phyloP scores from a whole-genome alignment of 2,113 vertebrate genomes.

The Grallaria varia region DNA sequence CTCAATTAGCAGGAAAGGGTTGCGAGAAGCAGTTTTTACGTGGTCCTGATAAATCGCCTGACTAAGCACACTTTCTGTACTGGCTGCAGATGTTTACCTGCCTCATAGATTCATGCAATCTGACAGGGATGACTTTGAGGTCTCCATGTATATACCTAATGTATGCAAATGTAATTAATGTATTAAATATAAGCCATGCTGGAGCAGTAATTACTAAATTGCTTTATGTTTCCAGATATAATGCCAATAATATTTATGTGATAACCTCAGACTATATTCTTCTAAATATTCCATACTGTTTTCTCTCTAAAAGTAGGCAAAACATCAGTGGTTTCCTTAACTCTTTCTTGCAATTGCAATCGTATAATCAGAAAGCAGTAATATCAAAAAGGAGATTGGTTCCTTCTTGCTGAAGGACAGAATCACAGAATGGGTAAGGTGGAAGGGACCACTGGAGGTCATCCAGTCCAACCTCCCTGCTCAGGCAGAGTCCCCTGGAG shows the following conservation, averaged over 20 bases:
- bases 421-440: not conserved
- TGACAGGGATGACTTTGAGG: conserved; percentile 32
- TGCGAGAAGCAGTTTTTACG: not conserved
- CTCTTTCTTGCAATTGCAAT: not conserved
- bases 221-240: not conserved
- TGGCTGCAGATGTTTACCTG: conserved; percentile 27
- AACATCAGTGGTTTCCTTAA: not conserved
- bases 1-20: conserved; percentile 6
- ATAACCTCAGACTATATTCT: not conserved
- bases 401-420: not conserved
- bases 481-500: not conserved
- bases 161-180: conserved; percentile 8
- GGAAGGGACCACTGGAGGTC: not conserved
- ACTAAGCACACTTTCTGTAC: conserved; percentile 4
- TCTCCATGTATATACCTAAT: not conserved
- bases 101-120: conserved; percentile 2
- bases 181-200: not conserved
- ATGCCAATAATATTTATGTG: not conserved
- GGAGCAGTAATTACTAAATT: conserved; percentile 1
- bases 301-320: not conserved
- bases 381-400: not conserved
- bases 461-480: not conserved
- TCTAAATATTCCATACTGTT: not conserved
- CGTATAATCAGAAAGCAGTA: not conserved
- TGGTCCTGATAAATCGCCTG: not conserved